Conservation (phyloP, 2,888 invertebrate genomes). For the Pasiphila rectangulata region DNA sequence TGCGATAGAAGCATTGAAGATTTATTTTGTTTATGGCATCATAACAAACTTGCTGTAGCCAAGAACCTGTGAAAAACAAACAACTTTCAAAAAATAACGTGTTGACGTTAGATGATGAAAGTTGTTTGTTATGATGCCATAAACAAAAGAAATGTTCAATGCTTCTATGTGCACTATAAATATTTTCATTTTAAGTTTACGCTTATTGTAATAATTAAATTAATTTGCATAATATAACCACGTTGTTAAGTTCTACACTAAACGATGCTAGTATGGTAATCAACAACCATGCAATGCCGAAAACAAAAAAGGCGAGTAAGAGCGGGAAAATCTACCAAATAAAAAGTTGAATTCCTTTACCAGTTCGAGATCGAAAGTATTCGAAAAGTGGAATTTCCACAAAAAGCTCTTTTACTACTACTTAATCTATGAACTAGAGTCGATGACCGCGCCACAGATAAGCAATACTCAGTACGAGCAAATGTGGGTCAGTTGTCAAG, state of each 20-base stretch:
- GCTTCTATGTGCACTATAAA: too few relatives aligned
- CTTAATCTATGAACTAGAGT: conserved; percentile 16
- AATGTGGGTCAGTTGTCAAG: conserved; percentile 46
- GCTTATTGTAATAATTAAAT: too few relatives aligned
- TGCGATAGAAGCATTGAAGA: background rate
- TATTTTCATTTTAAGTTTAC: too few relatives aligned
- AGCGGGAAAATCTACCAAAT: conserved; percentile 20
- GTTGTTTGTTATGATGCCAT: too few relatives aligned
- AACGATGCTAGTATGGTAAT: background rate
- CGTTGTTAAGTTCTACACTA: too few relatives aligned
- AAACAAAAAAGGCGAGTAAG: background rate
- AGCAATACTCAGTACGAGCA: conserved; percentile 18
- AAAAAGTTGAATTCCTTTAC: conserved; percentile 41
- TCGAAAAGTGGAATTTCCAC: conserved; percentile 48
- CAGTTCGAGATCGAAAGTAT: conserved; percentile 62
- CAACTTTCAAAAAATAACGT: too few relatives aligned
- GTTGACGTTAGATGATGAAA: background rate
- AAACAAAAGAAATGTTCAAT: too few relatives aligned
- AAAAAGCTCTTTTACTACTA: conserved; percentile 42
- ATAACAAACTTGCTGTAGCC: too few relatives aligned
- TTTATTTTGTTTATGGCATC: too few relatives aligned
- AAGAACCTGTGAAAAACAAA: too few relatives aligned
- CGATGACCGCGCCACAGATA: conserved; percentile 27
- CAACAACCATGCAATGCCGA: background rate
- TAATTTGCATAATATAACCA: too few relatives aligned